These are phyloP conservation scores for Melopsittacus undulatus DNA, from an alignment of 2,797 vertebrate genomes.

Conservation along the genomic window DNA sequence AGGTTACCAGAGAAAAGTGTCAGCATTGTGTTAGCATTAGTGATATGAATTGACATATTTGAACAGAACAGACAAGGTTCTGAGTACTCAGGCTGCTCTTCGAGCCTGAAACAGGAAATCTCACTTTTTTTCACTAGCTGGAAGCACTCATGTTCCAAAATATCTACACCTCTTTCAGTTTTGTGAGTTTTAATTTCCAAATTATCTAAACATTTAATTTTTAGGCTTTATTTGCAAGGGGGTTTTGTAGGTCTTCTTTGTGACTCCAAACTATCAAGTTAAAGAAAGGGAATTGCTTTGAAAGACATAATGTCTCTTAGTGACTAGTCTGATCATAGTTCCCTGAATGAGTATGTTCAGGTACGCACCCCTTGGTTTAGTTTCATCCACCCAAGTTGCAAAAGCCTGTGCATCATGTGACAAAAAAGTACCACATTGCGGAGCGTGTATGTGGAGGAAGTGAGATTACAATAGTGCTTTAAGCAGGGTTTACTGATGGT, in stretches of 20 bases:
- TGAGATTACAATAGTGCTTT: not conserved
- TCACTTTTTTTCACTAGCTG: not conserved
- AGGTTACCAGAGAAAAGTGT: not conserved
- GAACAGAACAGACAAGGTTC: not conserved
- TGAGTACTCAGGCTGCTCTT: not conserved
- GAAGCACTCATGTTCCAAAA: not conserved
- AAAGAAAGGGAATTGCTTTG: not conserved
- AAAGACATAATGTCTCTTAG: not conserved
- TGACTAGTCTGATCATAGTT: not conserved
- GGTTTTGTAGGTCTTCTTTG: not conserved
- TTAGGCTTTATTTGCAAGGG: not conserved
- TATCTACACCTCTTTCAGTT: not conserved
- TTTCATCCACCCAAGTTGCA: not conserved
- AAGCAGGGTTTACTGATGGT: not conserved
- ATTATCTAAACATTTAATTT: not conserved
- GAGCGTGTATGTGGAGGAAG: not conserved
- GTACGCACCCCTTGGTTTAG: not conserved
- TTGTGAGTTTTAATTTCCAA: not conserved
- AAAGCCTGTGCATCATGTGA: not conserved
- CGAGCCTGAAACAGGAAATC: not conserved
- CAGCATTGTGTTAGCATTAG: not conserved
- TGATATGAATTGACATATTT: not conserved
- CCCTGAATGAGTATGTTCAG: not conserved
- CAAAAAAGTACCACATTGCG: not conserved
- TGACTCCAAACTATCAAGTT: not conserved